These are phyloP conservation scores for Anoplolepis gracilipes DNA, from an alignment of 1,140 invertebrate genomes.

Conservation along the genomic window DNA sequence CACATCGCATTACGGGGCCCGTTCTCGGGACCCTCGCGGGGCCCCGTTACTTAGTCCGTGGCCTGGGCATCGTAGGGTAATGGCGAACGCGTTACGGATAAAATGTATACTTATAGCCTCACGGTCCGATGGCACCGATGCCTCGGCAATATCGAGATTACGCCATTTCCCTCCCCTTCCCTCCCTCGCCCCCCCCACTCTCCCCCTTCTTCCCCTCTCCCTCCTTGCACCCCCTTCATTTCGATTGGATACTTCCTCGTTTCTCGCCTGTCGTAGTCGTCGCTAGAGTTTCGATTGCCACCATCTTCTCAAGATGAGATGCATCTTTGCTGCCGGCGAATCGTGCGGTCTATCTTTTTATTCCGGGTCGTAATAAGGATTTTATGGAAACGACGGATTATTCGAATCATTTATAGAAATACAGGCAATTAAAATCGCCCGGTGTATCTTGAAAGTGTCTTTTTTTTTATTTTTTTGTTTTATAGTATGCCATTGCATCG, in stretches of 20 bases:
- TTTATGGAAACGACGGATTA: neutral
- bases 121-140: conserved; percentile 80
- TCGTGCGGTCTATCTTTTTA: neutral
- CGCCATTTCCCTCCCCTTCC: conserved; percentile 32
- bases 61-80: conserved; percentile 84
- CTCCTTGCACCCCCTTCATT: neutral
- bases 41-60: conserved; percentile 83
- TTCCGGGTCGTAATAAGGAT: neutral
- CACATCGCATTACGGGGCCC: conserved; percentile 82
- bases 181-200: neutral
- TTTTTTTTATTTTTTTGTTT: too few relatives aligned
- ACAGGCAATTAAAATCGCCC: too few relatives aligned
- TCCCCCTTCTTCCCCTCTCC: neutral
- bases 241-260: conserved; percentile 44
- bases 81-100: conserved; percentile 86
- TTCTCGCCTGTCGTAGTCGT: conserved; percentile 20
- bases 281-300: conserved; percentile 41
- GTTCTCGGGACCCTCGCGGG: conserved; percentile 69
- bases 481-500: too few relatives aligned
- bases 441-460: too few relatives aligned
- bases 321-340: neutral
- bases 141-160: conserved; percentile 74
- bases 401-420: too few relatives aligned
- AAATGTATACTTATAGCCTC: conserved; percentile 85
- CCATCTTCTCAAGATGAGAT: conserved; percentile 3